Conservation (phyloP, 2,888 invertebrate genomes). For the Eupithecia exiguata region DNA sequence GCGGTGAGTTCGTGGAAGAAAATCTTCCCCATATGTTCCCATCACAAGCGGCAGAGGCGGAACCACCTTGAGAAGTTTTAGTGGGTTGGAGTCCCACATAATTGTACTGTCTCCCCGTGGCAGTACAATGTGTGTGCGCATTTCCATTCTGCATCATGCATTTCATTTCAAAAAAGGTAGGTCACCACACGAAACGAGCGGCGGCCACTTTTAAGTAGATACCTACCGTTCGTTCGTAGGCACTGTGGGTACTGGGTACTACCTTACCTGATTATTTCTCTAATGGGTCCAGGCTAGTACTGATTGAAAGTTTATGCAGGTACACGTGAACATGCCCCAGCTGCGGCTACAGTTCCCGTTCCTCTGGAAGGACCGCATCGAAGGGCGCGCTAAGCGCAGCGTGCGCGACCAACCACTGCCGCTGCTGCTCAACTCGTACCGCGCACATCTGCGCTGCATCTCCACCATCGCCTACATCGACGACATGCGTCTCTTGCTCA, state of each 20-base stretch:
- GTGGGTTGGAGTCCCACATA: too few relatives aligned
- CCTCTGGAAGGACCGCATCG: slow-evolving; percentile 86
- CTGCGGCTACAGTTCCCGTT: slow-evolving; percentile 89
- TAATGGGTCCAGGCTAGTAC: background rate
- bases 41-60: too few relatives aligned
- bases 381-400: slow-evolving; percentile 87
- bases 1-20: too few relatives aligned
- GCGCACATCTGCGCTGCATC: slow-evolving; percentile 88
- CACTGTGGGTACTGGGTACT: background rate
- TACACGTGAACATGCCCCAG: slow-evolving; percentile 84
- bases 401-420: slow-evolving; percentile 85
- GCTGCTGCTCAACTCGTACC: slow-evolving; percentile 87
- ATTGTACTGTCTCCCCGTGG: too few relatives aligned
- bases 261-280: background rate
- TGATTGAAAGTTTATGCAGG: slow-evolving; percentile 51
- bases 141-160: too few relatives aligned
- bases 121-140: too few relatives aligned
- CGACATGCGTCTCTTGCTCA: slow-evolving; percentile 86
- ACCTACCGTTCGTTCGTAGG: background rate
- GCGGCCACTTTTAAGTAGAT: background rate
- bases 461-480: slow-evolving; percentile 87
- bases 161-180: too few relatives aligned
- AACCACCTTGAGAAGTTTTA: too few relatives aligned
- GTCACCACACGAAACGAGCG: background rate
- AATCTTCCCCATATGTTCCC: too few relatives aligned